Percentiles rank a stretch among this genome's conserved stretches.
These are phyloP conservation scores for Propithecus coquereli DNA, from an alignment of 2,113 vertebrate species.

Conservation along the genomic window DNA sequence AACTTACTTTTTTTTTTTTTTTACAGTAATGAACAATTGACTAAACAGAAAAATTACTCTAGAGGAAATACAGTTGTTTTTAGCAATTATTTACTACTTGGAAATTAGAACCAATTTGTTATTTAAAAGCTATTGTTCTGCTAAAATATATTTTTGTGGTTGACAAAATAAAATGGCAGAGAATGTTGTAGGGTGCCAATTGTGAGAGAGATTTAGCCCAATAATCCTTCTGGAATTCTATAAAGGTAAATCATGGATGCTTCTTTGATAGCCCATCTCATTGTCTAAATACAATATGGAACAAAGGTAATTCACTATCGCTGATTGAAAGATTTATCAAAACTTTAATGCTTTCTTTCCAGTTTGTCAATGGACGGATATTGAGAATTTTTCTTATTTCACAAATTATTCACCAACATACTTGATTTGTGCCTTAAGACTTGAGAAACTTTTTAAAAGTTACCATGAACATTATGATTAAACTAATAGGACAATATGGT, in stretches of 20 bases:
- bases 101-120: constrained; percentile 10
- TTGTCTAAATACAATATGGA: neutral
- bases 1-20: neutral
- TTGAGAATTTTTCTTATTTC: neutral
- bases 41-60: constrained; percentile 17
- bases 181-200: neutral
- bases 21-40: neutral
- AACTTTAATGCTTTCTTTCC: neutral
- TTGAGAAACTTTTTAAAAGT: neutral
- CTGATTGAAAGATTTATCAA: neutral
- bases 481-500: neutral
- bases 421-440: neutral
- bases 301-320: neutral
- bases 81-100: constrained; percentile 2
- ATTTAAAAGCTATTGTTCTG: constrained; percentile 4
- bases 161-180: neutral
- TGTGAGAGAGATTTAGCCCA: neutral
- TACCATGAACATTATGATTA: neutral
- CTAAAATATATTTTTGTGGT: neutral
- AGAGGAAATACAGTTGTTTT: neutral
- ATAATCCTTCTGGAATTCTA: neutral
- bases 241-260: neutral
- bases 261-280: neutral
- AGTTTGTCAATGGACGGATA: neutral
- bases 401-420: neutral